Base-by-base conservation (phyloP, 2,888 invertebrate species). In the Steinernema scapterisci region DNA sequence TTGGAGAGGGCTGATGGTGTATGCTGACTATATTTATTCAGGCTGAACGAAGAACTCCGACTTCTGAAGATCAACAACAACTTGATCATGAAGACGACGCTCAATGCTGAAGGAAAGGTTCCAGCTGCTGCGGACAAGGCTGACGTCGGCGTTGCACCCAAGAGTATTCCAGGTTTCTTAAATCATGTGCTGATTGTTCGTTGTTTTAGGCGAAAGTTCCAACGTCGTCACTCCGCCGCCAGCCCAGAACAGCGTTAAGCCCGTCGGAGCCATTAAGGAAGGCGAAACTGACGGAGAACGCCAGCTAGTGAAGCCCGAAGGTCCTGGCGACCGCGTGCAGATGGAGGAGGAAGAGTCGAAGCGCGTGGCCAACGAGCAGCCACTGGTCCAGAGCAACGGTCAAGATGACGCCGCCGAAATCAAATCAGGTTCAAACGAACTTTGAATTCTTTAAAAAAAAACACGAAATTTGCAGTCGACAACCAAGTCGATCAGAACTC, bases 251-350 rank as follows among this genome's bases (percentile, higher is more conserved):
- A 48, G 13, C 13, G 19, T 48, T 3, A 38, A 52, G 11, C 21
- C 21, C 13, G 63, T 21, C 11, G 31, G 16, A 1, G 63, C 25
- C 31, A 31, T 63, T 2, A 21, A n/a, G 3, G 63, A 63, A n/a
- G 63, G 63, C 38, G 63, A 63, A 63, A 63, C 63, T n/a, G 63
- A 63, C 38, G 63, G 63, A 2, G 63, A 63, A 25, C 63, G 38
- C 31, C 63, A 63, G 38, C 31, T 63, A 16, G 63, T 63, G 63
- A 63, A 25, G 63, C 63, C 63, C 27, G 63, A 63, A 31, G 63
- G 63, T 1, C 63, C 63, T 16, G 63, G 63, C 6, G 63, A 3
- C 11, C 63, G 63, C 7, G 63, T 63, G 9, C 63, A 63, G 63
- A 13, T 63, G 31, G 31, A 63, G 31, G 63, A 63, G 5, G 63